phyloP scores from a whole-genome alignment of 2,888 invertebrate species.

The Hydraecia micacea region DNA sequence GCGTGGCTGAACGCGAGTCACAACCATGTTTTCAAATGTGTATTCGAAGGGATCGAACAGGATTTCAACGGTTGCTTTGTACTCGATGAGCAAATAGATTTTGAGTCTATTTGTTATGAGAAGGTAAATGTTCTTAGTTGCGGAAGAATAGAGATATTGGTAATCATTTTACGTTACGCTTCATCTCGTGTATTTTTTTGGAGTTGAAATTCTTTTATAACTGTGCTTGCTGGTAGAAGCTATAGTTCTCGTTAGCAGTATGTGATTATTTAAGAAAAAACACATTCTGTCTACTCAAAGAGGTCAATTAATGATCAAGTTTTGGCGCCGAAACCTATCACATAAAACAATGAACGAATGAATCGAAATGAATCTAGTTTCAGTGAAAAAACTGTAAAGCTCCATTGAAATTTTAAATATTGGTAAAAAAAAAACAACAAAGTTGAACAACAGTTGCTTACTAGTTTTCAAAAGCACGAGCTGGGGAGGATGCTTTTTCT shows the following conservation, averaged over 20 bases:
- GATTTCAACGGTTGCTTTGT: slow-evolving; percentile 68
- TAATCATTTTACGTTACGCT: slow-evolving; percentile 12
- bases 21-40: slow-evolving; percentile 72
- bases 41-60: slow-evolving; percentile 70
- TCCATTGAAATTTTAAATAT: slow-evolving; percentile 40
- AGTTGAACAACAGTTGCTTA: slow-evolving; percentile 36
- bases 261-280: neutral
- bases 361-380: neutral
- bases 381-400: slow-evolving; percentile 10
- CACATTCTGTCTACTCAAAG: neutral
- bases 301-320: neutral
- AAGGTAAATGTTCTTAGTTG: slow-evolving; percentile 23
- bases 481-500: slow-evolving; percentile 46
- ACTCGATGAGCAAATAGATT: slow-evolving; percentile 55
- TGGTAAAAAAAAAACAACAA: slow-evolving; percentile 40
- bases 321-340: neutral
- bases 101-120: slow-evolving; percentile 51
- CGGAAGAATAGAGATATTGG: slow-evolving; percentile 29
- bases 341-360: neutral
- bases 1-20: slow-evolving; percentile 70
- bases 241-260: neutral
- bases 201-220: neutral
- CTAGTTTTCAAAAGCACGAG: slow-evolving; percentile 23
- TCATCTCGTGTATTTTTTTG: neutral
- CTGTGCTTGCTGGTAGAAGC: neutral